phyloP scores from a whole-genome alignment of 1,140 invertebrate genomes.

The Eciton burchellii region DNA sequence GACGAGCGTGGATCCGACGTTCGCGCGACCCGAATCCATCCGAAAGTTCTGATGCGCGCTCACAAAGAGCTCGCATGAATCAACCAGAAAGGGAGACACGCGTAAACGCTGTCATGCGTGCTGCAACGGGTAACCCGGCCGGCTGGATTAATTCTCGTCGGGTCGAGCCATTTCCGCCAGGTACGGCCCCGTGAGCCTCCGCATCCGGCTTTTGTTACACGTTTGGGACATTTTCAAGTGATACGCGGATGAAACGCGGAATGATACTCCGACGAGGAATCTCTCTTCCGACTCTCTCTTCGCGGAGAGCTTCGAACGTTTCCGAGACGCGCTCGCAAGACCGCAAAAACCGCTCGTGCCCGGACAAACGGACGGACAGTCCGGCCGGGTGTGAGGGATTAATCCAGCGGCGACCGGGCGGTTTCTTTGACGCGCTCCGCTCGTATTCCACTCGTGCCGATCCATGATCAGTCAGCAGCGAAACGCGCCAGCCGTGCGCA shows the following conservation, averaged over 20 bases:
- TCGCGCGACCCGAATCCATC: not conserved
- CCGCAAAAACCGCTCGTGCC: too few relatives aligned
- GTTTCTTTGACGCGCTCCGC: not conserved
- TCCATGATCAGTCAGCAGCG: conserved; percentile 40
- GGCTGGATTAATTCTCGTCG: conserved; percentile 19
- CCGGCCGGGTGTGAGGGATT: not conserved
- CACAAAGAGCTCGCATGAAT: conserved; percentile 20
- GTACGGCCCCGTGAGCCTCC: too few relatives aligned
- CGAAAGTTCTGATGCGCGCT: conserved; percentile 9
- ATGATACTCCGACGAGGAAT: too few relatives aligned
- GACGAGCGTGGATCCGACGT: not conserved
- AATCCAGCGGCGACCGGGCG: not conserved
- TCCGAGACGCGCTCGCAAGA: too few relatives aligned
- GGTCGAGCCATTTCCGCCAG: not conserved
- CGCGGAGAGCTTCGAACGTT: too few relatives aligned
- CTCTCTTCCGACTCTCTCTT: too few relatives aligned
- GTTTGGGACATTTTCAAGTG: too few relatives aligned
- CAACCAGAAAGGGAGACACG: conserved; percentile 33
- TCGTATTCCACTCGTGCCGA: not conserved
- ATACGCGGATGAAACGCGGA: too few relatives aligned
- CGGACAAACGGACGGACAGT: too few relatives aligned
- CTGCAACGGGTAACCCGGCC: not conserved
- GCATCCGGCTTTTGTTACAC: too few relatives aligned
- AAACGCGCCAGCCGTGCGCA: conserved; percentile 54
- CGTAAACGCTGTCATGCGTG: not conserved